Evolutionary conservation across 2,888 invertebrate species (phyloP).

Genomic region (Corbicula japonica): DNA sequence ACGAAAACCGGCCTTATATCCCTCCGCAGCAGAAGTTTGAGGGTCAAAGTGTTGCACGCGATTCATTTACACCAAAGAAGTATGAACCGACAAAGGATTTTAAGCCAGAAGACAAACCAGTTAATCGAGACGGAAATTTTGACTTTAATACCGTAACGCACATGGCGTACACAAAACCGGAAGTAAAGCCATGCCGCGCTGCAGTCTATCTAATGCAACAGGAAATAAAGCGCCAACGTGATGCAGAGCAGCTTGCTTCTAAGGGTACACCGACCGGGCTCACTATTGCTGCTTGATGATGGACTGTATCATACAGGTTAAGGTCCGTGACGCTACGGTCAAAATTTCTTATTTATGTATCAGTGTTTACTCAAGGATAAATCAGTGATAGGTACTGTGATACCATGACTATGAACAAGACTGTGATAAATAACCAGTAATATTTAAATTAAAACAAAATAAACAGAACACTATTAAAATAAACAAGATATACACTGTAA

Average conservation of each 20-base stretch:
- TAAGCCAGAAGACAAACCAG: conserved; percentile 76
- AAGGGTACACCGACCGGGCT: conserved; percentile 55
- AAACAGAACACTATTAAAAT: too few species aligned
- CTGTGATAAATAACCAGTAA: too few species aligned
- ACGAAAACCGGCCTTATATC: conserved; percentile 81
- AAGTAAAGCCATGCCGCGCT: conserved; percentile 77
- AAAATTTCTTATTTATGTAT: too few species aligned
- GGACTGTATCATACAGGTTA: not conserved
- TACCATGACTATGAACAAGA: too few species aligned
- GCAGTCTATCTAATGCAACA: conserved; percentile 80
- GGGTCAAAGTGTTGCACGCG: conserved; percentile 67
- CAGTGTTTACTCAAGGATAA: too few species aligned
- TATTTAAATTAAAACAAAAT: too few species aligned
- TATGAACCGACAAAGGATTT: conserved; percentile 71
- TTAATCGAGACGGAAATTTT: conserved; percentile 69
- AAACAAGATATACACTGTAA: too few species aligned
- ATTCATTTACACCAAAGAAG: conserved; percentile 77
- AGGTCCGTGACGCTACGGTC: not conserved
- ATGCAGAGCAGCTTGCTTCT: conserved; percentile 24
- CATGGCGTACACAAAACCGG: conserved; percentile 76
- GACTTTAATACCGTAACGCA: conserved; percentile 81
- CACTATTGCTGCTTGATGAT: conserved; percentile 45
- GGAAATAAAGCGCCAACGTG: conserved; percentile 71
- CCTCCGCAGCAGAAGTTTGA: conserved; percentile 79
- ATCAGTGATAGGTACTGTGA: too few species aligned